Evolutionary conservation across 1,140 invertebrate genomes (phyloP).

Genomic region (Plutomurus gul): DNA sequence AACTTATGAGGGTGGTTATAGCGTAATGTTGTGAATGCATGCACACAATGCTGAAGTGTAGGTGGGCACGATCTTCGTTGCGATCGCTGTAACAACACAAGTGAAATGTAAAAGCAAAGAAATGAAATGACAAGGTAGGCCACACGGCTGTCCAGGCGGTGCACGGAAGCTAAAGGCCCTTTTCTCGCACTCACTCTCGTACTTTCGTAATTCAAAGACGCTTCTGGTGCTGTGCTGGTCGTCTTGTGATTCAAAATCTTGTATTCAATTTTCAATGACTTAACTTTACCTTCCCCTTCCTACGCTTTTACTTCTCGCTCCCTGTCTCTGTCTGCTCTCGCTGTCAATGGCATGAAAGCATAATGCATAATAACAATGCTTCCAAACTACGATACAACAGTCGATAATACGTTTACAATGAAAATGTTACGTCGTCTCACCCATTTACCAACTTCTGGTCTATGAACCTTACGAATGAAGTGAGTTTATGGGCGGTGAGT

Average conservation of each 20-base stretch:
- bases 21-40: not conserved
- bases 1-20: not conserved
- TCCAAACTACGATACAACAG: no score
- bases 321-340: no score
- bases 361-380: not conserved
- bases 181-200: not conserved
- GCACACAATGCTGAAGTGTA: not conserved
- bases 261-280: no score
- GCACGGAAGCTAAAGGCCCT: not conserved
- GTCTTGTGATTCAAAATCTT: no score
- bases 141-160: not conserved
- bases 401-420: not conserved
- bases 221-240: not conserved
- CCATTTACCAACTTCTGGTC: not conserved
- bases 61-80: not conserved
- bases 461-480: not conserved
- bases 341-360: not conserved
- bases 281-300: no score
- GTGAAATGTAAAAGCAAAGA: not conserved
- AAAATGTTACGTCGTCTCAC: not conserved
- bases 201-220: not conserved
- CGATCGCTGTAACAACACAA: no score
- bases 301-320: not conserved
- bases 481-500: constrained; percentile 18
- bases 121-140: not conserved